Conservation (phyloP, 2,888 invertebrate genomes). For the Charanyca ferruginea region DNA sequence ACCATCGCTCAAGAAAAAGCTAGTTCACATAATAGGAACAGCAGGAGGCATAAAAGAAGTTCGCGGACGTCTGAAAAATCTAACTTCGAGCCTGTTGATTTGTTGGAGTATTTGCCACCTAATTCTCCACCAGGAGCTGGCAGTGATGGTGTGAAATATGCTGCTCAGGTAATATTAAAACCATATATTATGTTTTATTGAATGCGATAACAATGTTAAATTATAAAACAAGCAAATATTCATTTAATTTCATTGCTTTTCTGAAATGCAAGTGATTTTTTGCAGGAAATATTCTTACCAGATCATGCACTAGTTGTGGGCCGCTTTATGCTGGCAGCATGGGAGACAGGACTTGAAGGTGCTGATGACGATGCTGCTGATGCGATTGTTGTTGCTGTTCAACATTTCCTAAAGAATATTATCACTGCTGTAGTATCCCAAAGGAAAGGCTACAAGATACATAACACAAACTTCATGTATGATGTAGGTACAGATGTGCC, state of each 20-base stretch:
- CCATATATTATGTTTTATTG: conserved; percentile 1
- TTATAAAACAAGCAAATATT: too few species aligned
- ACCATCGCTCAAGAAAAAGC: conserved; percentile 86
- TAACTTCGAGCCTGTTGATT: conserved; percentile 92
- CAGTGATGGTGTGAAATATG: conserved; percentile 88
- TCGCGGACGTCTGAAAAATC: conserved; percentile 91
- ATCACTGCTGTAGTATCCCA: conserved; percentile 95
- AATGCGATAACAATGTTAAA: neutral
- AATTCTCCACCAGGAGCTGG: conserved; percentile 89
- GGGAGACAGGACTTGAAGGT: conserved; percentile 97
- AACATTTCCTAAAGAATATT: conserved; percentile 95
- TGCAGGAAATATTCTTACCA: conserved; percentile 95
- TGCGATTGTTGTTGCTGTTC: conserved; percentile 95
- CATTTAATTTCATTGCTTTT: too few species aligned
- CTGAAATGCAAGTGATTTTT: neutral
- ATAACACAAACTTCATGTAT: conserved; percentile 94
- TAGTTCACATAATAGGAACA: conserved; percentile 83
- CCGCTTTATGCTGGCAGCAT: conserved; percentile 95
- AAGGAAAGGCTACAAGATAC: conserved; percentile 95
- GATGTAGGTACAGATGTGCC: conserved; percentile 95
- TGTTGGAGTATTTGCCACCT: conserved; percentile 91
- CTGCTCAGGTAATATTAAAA: conserved; percentile 79
- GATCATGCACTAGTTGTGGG: conserved; percentile 96
- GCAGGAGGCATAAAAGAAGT: conserved; percentile 88
- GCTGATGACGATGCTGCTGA: conserved; percentile 96